Percentiles rank a stretch among this genome's conserved stretches.
phyloP scores from a whole-genome alignment of 2,888 invertebrate genomes.

The Aphodius granarius region DNA sequence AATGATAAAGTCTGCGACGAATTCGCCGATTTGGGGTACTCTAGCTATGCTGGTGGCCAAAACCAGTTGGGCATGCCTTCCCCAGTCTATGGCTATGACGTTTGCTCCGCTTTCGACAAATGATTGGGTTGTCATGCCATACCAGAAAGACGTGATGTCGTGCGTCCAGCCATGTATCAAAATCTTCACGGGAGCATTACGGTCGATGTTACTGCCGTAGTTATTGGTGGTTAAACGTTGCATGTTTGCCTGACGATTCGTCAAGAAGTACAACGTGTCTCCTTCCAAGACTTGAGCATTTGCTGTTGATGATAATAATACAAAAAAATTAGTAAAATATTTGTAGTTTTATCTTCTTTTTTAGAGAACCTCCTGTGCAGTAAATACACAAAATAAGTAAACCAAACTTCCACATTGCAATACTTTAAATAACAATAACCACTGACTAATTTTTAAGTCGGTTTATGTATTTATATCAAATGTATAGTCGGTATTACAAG shows the following conservation, averaged over 20 bases:
- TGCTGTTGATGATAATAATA: neutral
- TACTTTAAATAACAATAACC: neutral
- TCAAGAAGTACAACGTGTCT: constrained; percentile 17
- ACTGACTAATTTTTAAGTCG: neutral
- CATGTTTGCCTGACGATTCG: constrained; percentile 8
- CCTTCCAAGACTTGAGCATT: constrained; percentile 14
- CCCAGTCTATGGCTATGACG: constrained; percentile 23
- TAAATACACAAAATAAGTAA: neutral
- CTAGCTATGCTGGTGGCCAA: constrained; percentile 7
- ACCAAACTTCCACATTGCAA: neutral
- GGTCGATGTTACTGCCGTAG: constrained; percentile 18
- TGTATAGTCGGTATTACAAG: neutral
- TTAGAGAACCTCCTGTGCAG: neutral
- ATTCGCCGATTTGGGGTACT: constrained; percentile 4
- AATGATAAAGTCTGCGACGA: constrained; percentile 18
- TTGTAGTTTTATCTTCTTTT: too few species aligned
- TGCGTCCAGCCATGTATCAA: constrained; percentile 22
- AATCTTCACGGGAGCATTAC: constrained; percentile 17
- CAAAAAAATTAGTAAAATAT: too few species aligned
- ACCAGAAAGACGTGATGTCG: constrained; percentile 21
- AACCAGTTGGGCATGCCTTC: constrained; percentile 10
- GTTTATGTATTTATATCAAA: neutral
- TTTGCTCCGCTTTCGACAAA: constrained; percentile 15
- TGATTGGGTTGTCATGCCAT: constrained; percentile 6
- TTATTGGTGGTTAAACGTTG: constrained; percentile 11